These are phyloP conservation scores for Trichonephila clavipes DNA, from an alignment of 1,140 invertebrate species.

Conservation along the genomic window DNA sequence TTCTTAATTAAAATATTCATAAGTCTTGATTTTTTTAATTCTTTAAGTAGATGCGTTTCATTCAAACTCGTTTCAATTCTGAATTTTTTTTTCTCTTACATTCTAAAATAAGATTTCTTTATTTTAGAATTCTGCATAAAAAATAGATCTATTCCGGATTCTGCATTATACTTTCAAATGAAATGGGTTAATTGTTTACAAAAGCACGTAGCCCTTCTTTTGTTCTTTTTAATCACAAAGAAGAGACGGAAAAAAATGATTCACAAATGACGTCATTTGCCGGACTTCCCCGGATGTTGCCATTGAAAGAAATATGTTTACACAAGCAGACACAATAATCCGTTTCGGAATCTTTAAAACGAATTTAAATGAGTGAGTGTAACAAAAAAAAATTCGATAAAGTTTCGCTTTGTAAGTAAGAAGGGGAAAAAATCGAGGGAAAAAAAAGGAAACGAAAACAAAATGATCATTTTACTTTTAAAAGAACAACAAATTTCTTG, in stretches of 20 bases:
- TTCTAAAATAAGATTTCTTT: too few relatives aligned
- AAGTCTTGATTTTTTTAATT: too few relatives aligned
- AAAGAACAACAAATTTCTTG: conserved; percentile 68
- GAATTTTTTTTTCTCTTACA: too few relatives aligned
- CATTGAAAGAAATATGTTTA: conserved; percentile 52
- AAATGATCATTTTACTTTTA: conserved; percentile 56
- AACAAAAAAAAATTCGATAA: conserved; percentile 57
- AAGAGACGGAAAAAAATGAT: not conserved
- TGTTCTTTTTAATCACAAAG: not conserved
- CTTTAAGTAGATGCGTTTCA: too few relatives aligned
- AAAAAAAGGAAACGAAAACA: conserved; percentile 47
- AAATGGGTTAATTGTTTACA: conserved; percentile 1
- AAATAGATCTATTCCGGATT: not conserved
- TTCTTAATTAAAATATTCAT: too few relatives aligned
- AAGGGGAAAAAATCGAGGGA: not conserved
- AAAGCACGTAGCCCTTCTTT: not conserved
- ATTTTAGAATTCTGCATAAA: too few relatives aligned
- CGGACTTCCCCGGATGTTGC: conserved; percentile 15
- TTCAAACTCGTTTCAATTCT: too few relatives aligned
- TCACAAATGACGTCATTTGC: conserved; percentile 15
- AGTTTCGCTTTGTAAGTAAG: conserved; percentile 33
- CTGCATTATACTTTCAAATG: not conserved
- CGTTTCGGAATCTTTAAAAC: conserved; percentile 56
- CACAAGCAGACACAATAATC: conserved; percentile 65
- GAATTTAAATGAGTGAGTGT: conserved; percentile 57